Conservation (phyloP, 2,888 invertebrate species). For the Pseudanteris insignis region DNA sequence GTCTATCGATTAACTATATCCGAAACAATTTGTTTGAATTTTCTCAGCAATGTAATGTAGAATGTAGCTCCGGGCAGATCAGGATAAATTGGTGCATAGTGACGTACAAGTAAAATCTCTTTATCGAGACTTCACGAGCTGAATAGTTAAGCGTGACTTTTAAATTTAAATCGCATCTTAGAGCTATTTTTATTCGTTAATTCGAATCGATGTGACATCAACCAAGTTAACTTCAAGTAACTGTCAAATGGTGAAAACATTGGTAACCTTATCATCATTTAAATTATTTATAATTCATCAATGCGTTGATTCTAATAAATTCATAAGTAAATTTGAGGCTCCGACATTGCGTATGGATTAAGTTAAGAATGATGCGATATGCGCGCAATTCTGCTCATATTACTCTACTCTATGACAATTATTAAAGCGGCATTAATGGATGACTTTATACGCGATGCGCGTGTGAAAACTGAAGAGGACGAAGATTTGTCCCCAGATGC, state of each 20-base stretch:
- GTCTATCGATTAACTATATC: slow-evolving; percentile 12
- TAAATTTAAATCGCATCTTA: background rate
- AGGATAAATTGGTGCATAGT: slow-evolving; percentile 31
- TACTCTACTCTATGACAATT: slow-evolving; percentile 30
- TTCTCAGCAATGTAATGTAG: slow-evolving; percentile 17
- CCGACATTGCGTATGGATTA: slow-evolving; percentile 2
- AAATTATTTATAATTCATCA: too few species aligned
- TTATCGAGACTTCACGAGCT: slow-evolving; percentile 23
- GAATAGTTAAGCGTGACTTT: slow-evolving; percentile 19
- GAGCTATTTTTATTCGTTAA: slow-evolving; percentile 6
- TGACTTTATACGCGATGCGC: slow-evolving; percentile 16
- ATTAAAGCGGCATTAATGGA: slow-evolving; percentile 21
- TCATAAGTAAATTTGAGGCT: too few species aligned
- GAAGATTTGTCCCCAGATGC: slow-evolving; percentile 24
- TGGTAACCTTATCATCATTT: slow-evolving; percentile 18
- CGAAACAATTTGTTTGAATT: slow-evolving; percentile 35
- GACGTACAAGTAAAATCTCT: slow-evolving; percentile 19
- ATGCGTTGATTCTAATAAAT: too few species aligned
- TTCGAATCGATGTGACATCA: too few species aligned
- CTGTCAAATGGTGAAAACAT: slow-evolving; percentile 15
- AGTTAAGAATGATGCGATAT: slow-evolving; percentile 38
- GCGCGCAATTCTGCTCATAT: slow-evolving; percentile 20
- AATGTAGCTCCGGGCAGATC: slow-evolving; percentile 21
- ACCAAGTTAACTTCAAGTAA: slow-evolving; percentile 10
- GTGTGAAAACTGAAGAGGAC: slow-evolving; percentile 16